phyloP scores from a whole-genome alignment of 2,888 invertebrate genomes.

The Galerucella calmariensis region DNA sequence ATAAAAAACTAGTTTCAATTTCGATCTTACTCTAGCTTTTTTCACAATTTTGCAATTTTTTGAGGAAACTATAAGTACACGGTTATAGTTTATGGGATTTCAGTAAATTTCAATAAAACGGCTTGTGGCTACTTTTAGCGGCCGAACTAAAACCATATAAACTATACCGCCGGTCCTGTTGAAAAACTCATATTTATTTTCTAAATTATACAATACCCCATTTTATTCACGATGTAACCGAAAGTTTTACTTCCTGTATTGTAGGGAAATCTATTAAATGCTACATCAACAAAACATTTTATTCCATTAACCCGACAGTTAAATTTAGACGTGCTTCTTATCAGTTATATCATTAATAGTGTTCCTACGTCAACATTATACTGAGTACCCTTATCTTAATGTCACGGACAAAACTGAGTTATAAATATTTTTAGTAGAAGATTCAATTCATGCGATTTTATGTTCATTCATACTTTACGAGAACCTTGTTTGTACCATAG shows the following conservation, averaged over 20 bases:
- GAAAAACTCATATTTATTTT: no score
- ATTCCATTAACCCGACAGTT: background rate
- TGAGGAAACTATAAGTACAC: no score
- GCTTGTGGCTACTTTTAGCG: no score
- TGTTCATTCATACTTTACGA: background rate
- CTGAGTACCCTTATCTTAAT: constrained; percentile 17
- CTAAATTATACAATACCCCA: no score
- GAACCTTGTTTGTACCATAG: no score
- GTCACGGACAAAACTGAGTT: constrained; percentile 8
- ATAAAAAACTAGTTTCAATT: no score
- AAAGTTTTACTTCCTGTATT: constrained; percentile 1
- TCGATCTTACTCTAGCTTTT: no score
- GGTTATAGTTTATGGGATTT: no score
- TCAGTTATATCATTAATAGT: constrained; percentile 16
- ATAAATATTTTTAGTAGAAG: constrained; percentile 7
- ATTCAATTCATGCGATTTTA: constrained; percentile 3
- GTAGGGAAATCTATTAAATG: background rate
- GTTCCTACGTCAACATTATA: constrained; percentile 9
- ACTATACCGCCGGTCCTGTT: no score
- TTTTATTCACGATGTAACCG: background rate
- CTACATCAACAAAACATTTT: constrained; percentile 1
- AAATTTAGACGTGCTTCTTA: background rate
- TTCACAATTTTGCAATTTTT: no score
- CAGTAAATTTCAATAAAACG: no score
- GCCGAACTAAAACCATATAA: no score